Percentiles rank a stretch among this genome's conserved stretches.
Evolutionary conservation across 2,113 vertebrate species (phyloP).

Genomic region (Vidua chalybeata): DNA sequence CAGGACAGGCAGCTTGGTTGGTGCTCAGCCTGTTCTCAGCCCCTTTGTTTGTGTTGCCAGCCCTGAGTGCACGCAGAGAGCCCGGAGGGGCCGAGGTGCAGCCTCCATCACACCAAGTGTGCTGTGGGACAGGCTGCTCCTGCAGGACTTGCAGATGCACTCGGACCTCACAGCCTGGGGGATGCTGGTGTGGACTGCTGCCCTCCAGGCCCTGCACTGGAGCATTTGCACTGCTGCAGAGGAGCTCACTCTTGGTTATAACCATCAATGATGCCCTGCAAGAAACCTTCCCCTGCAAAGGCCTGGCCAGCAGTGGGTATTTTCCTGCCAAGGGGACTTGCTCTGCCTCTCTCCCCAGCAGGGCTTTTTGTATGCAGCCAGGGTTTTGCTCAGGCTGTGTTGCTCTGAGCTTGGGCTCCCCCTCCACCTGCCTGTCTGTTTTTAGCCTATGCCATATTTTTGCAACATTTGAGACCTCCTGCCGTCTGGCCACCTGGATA

Average conservation of each 20-base stretch:
- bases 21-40: not conserved
- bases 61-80: accelerated
- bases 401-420: not conserved
- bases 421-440: not conserved
- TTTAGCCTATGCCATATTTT: not conserved
- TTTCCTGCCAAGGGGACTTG: not conserved
- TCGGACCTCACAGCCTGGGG: accelerated
- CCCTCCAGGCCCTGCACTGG: not conserved
- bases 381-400: not conserved
- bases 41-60: not conserved
- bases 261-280: not conserved
- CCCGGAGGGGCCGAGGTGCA: accelerated
- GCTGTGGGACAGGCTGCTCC: not conserved
- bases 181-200: not conserved
- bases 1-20: not conserved
- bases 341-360: not conserved
- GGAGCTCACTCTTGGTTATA: not conserved
- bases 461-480: not conserved
- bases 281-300: not conserved
- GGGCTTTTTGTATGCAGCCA: not conserved
- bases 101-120: not conserved
- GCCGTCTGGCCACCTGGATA: not conserved
- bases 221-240: accelerated
- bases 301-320: not conserved
- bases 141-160: not conserved